A percentile compares a stretch with the other conserved stretches of the same genome.
These are phyloP conservation scores for Epinotia nisella DNA, from an alignment of 2,888 invertebrate genomes.

Conservation along the genomic window DNA sequence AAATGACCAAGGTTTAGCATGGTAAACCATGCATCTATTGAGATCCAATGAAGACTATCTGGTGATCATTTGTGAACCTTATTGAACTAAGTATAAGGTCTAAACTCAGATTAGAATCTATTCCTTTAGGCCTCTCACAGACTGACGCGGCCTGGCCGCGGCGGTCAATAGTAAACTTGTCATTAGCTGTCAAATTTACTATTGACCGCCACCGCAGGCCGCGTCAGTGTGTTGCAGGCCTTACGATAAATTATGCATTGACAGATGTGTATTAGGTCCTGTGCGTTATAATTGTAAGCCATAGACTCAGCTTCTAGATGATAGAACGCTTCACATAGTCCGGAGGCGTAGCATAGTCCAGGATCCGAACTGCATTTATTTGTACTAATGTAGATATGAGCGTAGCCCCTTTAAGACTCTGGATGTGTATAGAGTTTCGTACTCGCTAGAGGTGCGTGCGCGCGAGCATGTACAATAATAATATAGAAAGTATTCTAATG, in stretches of 20 bases:
- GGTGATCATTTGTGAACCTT: background rate
- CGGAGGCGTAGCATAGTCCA: constrained; percentile 73
- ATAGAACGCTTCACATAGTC: constrained; percentile 42
- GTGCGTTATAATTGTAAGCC: constrained; percentile 51
- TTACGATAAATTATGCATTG: background rate
- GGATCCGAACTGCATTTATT: constrained; percentile 76
- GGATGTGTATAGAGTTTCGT: constrained; percentile 57
- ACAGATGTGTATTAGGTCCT: background rate
- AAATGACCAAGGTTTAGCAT: background rate
- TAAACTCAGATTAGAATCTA: background rate
- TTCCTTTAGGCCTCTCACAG: too few species aligned
- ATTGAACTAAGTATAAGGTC: background rate
- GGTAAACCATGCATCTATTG: too few species aligned
- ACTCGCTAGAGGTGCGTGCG: constrained; percentile 57
- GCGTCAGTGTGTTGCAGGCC: too few species aligned
- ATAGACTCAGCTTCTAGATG: constrained; percentile 74
- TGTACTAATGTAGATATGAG: constrained; percentile 74
- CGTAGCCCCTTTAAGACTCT: constrained; percentile 65
- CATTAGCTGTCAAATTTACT: too few species aligned
- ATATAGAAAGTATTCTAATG: constrained; percentile 84
- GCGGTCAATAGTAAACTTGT: too few species aligned
- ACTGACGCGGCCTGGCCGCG: too few species aligned
- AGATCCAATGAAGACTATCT: background rate
- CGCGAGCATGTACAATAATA: constrained; percentile 78
- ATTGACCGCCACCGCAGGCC: too few species aligned